These are phyloP conservation scores for Candoia aspera DNA, from an alignment of 2,113 vertebrate species.

Conservation along the genomic window DNA sequence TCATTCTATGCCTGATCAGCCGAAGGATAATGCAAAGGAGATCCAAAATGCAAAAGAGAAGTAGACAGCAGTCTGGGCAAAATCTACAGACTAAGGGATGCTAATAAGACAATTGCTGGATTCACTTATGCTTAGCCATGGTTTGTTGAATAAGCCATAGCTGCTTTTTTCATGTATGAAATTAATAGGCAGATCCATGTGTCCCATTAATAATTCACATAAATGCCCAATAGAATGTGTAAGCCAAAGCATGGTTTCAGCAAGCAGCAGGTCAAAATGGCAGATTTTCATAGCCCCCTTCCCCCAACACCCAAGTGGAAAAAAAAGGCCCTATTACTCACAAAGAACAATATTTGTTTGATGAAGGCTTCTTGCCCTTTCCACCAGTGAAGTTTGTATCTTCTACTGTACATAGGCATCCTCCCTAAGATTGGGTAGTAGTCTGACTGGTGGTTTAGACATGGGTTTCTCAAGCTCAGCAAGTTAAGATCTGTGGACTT, in stretches of 20 bases:
- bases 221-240: neutral
- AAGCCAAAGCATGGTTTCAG: neutral
- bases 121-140: neutral
- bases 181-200: neutral
- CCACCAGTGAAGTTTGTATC: neutral
- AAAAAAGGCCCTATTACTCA: neutral
- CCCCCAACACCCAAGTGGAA: neutral
- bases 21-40: neutral
- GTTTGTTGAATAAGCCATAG: neutral
- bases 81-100: neutral
- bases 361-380: neutral
- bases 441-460: neutral
- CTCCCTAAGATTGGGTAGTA: neutral
- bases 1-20: neutral
- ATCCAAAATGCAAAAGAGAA: neutral
- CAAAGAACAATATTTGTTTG: neutral
- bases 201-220: neutral
- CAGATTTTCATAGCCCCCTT: neutral
- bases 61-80: neutral
- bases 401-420: neutral
- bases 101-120: neutral
- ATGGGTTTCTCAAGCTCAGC: neutral
- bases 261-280: neutral
- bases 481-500: neutral
- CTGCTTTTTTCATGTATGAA: neutral